Percentiles rank a stretch among this genome's conserved stretches.
Evolutionary conservation across 2,113 vertebrate genomes (phyloP).

Genomic region (Gambusia holbrooki): DNA sequence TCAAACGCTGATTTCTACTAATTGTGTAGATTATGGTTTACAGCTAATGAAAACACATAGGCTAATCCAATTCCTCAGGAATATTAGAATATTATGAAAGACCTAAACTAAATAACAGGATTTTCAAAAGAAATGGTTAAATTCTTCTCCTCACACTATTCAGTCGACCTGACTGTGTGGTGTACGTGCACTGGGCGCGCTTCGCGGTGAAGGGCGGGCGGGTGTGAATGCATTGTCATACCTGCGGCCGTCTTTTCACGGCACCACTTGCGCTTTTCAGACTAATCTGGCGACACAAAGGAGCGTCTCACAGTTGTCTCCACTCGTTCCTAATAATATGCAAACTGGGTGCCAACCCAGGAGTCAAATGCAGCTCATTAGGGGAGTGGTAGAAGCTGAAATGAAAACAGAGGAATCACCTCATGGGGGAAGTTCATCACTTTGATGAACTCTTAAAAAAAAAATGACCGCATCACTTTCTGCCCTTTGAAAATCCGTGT

Average conservation of each 20-base stretch:
- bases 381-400: constrained; percentile 14
- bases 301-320: constrained; percentile 61
- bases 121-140: background rate
- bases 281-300: constrained; percentile 66
- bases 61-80: no score
- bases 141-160: background rate
- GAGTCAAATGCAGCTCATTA: constrained; percentile 30
- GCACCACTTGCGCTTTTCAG: constrained; percentile 66
- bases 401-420: constrained; percentile 6
- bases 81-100: no score
- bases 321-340: constrained; percentile 72
- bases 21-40: no score
- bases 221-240: constrained; percentile 51
- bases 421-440: constrained; percentile 28
- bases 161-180: constrained; percentile 12
- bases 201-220: background rate
- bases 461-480: background rate
- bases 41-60: no score
- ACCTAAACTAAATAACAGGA: no score
- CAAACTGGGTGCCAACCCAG: constrained; percentile 51
- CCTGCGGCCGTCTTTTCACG: constrained; percentile 52
- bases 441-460: constrained; percentile 1
- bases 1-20: no score
- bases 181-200: constrained; percentile 15
- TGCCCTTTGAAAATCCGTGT: background rate